Percentiles rank a stretch among this genome's conserved stretches.
Conservation (phyloP, 1,140 invertebrate genomes). For the Microplitis demolitor region DNA sequence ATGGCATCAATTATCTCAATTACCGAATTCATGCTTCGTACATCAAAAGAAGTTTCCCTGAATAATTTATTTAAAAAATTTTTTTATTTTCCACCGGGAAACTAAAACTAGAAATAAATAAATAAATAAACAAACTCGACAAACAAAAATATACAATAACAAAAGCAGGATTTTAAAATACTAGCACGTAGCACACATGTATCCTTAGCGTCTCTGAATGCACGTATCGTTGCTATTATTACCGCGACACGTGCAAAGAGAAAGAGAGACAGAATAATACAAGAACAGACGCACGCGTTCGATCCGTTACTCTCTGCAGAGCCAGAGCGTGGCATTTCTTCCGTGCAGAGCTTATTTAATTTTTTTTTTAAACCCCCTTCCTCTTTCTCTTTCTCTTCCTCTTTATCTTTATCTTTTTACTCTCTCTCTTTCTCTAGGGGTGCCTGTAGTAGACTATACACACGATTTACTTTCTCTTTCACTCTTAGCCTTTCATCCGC, state of each 20-base stretch:
- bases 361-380: neutral
- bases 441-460: no score
- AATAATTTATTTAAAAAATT: no score
- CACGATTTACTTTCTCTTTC: no score
- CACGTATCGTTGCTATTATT: conserved; percentile 25
- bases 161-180: conserved; percentile 4
- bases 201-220: conserved; percentile 21
- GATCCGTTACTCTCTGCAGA: conserved; percentile 11
- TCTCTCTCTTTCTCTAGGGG: no score
- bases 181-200: conserved; percentile 4
- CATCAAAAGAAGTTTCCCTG: no score
- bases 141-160: neutral
- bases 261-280: conserved; percentile 14
- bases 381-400: no score
- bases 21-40: no score
- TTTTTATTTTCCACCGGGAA: no score
- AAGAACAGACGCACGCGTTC: neutral
- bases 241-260: conserved; percentile 17
- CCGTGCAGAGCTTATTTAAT: conserved; percentile 3
- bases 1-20: no score
- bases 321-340: neutral
- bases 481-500: no score
- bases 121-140: neutral
- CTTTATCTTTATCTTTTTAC: no score
- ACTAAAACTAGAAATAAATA: neutral